Evolutionary conservation across 2,797 vertebrate genomes (phyloP), one percentile per base, ranked within the genome.

Genomic region (Anabas testudineus): DNA sequence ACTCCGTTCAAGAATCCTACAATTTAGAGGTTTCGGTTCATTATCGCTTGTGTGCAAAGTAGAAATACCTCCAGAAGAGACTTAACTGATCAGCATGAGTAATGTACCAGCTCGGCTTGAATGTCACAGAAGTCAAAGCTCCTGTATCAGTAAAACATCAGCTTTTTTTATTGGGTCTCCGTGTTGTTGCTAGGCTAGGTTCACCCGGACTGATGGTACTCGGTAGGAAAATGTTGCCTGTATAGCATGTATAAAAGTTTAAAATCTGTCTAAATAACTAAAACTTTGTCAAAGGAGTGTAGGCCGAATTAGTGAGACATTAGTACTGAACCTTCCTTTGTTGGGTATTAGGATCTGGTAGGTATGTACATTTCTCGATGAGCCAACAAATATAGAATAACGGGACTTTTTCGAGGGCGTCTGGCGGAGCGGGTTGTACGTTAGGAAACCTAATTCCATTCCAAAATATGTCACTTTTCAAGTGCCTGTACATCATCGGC

Each of bases 121-220:
- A 18, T 64, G 1, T 28, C 5, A 4, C 10, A 6, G 1, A 49
- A 19, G 0, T 66, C 39, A 0, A 1, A 2, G 22, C 3, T 22
- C 0, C 7, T 18, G 5, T 2, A 55, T 9, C 1, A 10, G 19
- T 47, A 12, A 42, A 59, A 59, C 28, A 6, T 49, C 2, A 49
- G 67, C 62, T 86, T 82, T n/a, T 67, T 41, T 14, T 14, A 0
- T 5, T 12, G 14, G 2, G 0, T 45, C 18, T 81, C 7, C 10
- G 2, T 42, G 24, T 56, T 60, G 62, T 57, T 74, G 4, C 8
- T 30, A 58, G 5, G 19, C 24, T 8, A 26, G 55, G 43, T 4
- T 34, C 28, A 19, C 34, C 34, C 9, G 2, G 10, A 34, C 32
- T 8, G 15, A 15, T 15, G 41, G 22, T 1, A 1, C 22, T 24